Conservation (phyloP, 2,888 invertebrate species). For the Serrognathus titanus region DNA sequence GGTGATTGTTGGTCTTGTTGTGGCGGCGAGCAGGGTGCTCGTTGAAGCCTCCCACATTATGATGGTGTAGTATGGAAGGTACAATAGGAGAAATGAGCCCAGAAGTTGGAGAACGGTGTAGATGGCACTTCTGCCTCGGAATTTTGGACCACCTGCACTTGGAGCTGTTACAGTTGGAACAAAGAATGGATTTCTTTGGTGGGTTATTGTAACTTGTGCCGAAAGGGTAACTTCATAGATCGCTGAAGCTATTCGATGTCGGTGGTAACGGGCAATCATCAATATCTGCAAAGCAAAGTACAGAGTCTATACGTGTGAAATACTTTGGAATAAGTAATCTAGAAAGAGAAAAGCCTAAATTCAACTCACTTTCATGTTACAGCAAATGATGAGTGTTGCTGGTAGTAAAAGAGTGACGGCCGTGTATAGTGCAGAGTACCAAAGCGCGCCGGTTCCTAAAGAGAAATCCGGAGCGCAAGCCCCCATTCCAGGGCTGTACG, state of each 20-base stretch:
- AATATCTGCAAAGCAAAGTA: slow-evolving; percentile 49
- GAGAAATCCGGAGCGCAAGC: slow-evolving; percentile 67
- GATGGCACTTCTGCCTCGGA: slow-evolving; percentile 57
- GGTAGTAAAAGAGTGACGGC: slow-evolving; percentile 65
- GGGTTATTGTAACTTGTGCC: slow-evolving; percentile 80
- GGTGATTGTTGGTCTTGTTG: slow-evolving; percentile 25
- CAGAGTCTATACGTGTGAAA: not conserved
- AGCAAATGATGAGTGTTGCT: slow-evolving; percentile 64
- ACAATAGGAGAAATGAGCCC: slow-evolving; percentile 67
- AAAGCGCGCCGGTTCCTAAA: slow-evolving; percentile 57
- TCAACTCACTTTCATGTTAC: slow-evolving; percentile 62
- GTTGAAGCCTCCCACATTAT: slow-evolving; percentile 63
- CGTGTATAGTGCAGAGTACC: slow-evolving; percentile 65
- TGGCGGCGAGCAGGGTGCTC: slow-evolving; percentile 34
- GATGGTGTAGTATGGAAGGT: slow-evolving; percentile 71
- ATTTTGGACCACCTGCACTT: slow-evolving; percentile 50
- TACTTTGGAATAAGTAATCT: not conserved
- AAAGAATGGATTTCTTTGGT: slow-evolving; percentile 75
- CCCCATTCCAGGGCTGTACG: slow-evolving; percentile 56
- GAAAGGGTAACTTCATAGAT: slow-evolving; percentile 81
- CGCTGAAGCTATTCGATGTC: slow-evolving; percentile 79
- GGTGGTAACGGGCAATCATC: slow-evolving; percentile 68
- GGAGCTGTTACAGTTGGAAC: slow-evolving; percentile 64
- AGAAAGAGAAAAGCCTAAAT: not conserved
- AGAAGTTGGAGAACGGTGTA: slow-evolving; percentile 70